Base-by-base conservation (phyloP, 1,140 invertebrate genomes). In the Pararge aegeria region DNA sequence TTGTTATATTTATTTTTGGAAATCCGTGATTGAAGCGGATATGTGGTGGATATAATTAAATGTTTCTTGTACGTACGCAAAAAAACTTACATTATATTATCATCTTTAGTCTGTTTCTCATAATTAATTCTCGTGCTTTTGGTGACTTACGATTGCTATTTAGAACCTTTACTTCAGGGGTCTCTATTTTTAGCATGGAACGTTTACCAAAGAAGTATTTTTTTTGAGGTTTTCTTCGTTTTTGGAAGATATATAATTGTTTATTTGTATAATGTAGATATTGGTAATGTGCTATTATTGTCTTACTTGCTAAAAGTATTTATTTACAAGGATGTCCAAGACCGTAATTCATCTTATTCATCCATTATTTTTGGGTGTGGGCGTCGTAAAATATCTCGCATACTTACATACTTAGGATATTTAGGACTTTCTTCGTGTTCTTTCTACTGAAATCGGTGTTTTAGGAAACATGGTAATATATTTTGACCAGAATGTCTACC, bases 401-500 rank as follows among this genome's bases (percentile, higher is more conserved):
- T 44, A 46, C 9, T 9, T 7, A 12, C 10, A 34, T 34, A 34
- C 0, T 10, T 34, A 34, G 4, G 10, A 44, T 49, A 24, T 54
- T 52, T 37, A 7, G 49, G 54, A 30, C 15, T 59, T 15, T 44
- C 27, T 53, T 53, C 13, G 13, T 48, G 42, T 19, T 54, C 0
- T 49, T 27, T 5, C 15, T 2, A 27, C 2, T 0, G 27, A 29
- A 49, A 12, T n/a, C 68, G 63, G 46, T 61, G 7, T 74, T 77
- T 64, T 56, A 72, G 65, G 63, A 78, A 83, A 67, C 68, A 80
- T 87, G 80, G 69, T 86, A 71, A 60, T 73, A 70, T 48, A 64
- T 48, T 55, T 59, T 44, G 60, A 65, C 61, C 76, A 91, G 86
- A 69, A 92, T 92, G 92, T 82, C 91, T 71, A 82, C 70, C 66